Evolutionary conservation across 2,113 vertebrate species (phyloP), one percentile per base, ranked within the genome.

Genomic region (Sebastes fasciatus): DNA sequence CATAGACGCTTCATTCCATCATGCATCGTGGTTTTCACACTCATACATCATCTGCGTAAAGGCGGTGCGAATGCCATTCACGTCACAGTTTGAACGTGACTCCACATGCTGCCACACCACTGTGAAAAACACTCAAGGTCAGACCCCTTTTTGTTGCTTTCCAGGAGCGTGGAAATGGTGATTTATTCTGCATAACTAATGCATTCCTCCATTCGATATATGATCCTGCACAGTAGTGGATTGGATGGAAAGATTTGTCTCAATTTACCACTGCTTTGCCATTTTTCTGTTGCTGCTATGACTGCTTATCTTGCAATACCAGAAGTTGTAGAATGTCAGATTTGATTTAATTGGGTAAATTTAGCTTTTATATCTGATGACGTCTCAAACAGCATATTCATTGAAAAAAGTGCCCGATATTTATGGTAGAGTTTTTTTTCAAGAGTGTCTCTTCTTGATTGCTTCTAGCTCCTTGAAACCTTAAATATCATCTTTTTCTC

Each of bases 41-140:
- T 58, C 49, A 80, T 82, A 79, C 12, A 72, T 84, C 82, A 79
- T 74, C 73, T n/a, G 49, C 6, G 45, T 26, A 26, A 68, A 68
- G 79, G 43, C 8, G 7, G 52, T 14, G 48, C 49, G 64, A 75
- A 80, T 76, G 54, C 7, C 70, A 85, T 86, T 80, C 74, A 77
- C 11, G 21, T 65, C 64, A 57, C 72, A 79, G 72, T 14, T 34
- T 16, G 61, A 86, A 69, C 17, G 11, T 58, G 60, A 65, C 48
- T 73, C 70, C 45, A 11, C 63, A 34, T 14, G 55, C 67, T 1
- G 43, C 42, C 48, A 74, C 49, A 49, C 54, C 5, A 51, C 75
- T 78, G 80, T 64, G 73, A 85, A 75, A 83, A 85, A 69, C 71
- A 67, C 62, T 87, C 84, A 91, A 87, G 89, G 85, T 87, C 86